Evolutionary conservation across 2,888 invertebrate species (phyloP).

Genomic region (Hypomecis punctinalis): DNA sequence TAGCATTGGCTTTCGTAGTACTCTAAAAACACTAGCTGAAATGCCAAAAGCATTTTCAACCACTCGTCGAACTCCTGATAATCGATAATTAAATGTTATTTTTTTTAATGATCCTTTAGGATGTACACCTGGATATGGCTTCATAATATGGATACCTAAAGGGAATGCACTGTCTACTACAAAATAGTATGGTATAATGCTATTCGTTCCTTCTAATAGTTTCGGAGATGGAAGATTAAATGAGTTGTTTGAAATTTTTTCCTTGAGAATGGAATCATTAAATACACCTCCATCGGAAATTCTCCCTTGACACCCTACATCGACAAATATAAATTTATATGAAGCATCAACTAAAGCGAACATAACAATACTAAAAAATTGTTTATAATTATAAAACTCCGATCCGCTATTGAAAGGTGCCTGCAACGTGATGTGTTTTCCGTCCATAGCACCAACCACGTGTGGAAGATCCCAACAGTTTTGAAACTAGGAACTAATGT

Average conservation of each 20-base stretch:
- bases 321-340: conserved; percentile 43
- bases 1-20: conserved; percentile 36
- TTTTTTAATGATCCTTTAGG: conserved; percentile 7
- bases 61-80: conserved; percentile 34
- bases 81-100: conserved; percentile 27
- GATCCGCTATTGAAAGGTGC: conserved; percentile 44
- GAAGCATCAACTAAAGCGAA: conserved; percentile 40
- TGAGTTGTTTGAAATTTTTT: conserved; percentile 1
- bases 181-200: conserved; percentile 11
- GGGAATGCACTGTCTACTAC: conserved; percentile 4
- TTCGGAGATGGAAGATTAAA: conserved; percentile 22
- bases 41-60: conserved; percentile 31
- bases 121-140: conserved; percentile 31
- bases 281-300: conserved; percentile 45
- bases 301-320: conserved; percentile 44
- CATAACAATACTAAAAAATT: conserved; percentile 41
- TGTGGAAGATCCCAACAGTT: conserved; percentile 10
- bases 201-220: conserved; percentile 29
- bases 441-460: conserved; percentile 43
- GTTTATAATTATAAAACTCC: conserved; percentile 52
- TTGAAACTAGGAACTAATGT: conserved; percentile 10
- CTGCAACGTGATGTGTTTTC: conserved; percentile 44
- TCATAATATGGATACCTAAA: conserved; percentile 23
- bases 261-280: conserved; percentile 23
- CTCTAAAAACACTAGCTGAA: conserved; percentile 31